Evolutionary conservation across 2,888 invertebrate species (phyloP).

Genomic region (Eretmocerus hayati): DNA sequence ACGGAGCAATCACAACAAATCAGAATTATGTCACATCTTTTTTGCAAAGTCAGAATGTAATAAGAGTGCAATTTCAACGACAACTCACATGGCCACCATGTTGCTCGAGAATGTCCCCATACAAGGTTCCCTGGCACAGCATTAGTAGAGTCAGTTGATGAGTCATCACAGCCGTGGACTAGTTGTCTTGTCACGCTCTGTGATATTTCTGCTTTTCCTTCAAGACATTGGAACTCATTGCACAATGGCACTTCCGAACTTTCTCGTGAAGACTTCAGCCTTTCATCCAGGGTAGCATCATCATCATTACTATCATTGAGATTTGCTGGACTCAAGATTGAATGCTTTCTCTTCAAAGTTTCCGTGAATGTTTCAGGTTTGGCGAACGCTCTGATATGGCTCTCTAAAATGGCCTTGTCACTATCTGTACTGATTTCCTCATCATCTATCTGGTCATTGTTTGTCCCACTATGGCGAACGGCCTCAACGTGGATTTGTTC

Average conservation of each 20-base stretch:
- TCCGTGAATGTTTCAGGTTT: too few relatives aligned
- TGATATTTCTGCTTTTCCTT: conserved; percentile 7
- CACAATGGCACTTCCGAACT: conserved; percentile 7
- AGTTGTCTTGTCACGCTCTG: conserved; percentile 15
- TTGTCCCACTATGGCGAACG: too few relatives aligned
- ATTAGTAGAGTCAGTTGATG: conserved; percentile 1
- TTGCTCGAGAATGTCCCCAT: conserved; percentile 35
- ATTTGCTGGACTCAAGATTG: background rate
- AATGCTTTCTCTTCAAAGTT: background rate
- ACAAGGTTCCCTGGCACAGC: conserved; percentile 32
- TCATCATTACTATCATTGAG: background rate
- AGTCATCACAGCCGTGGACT: conserved; percentile 3
- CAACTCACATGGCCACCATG: conserved; percentile 40
- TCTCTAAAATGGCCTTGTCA: too few relatives aligned
- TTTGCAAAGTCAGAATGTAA: too few relatives aligned
- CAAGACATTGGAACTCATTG: conserved; percentile 12
- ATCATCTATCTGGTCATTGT: too few relatives aligned
- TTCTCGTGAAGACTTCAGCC: background rate
- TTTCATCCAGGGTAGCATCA: background rate
- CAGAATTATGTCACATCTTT: too few relatives aligned
- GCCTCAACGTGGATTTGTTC: too few relatives aligned
- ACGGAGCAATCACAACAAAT: too few relatives aligned
- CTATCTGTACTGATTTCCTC: too few relatives aligned
- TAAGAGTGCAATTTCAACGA: too few relatives aligned
- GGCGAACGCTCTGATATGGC: too few relatives aligned